These are phyloP conservation scores for Nephrotoma appendiculata DNA, from an alignment of 2,888 invertebrate genomes.

Conservation along the genomic window DNA sequence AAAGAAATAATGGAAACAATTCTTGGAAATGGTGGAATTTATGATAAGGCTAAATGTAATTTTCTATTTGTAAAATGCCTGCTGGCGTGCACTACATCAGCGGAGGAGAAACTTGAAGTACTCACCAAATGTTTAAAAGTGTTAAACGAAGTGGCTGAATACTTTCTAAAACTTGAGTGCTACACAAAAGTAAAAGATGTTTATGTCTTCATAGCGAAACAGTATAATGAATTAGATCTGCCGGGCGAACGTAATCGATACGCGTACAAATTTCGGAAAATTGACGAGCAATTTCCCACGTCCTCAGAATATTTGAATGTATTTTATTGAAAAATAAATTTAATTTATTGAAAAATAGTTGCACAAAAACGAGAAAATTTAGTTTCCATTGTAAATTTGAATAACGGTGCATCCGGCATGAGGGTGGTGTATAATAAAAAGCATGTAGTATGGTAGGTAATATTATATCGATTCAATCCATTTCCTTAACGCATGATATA, in stretches of 20 bases:
- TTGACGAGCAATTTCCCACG: conserved; percentile 56
- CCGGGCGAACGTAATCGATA: conserved; percentile 62
- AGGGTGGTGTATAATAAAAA: neutral
- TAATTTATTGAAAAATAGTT: conserved; percentile 16
- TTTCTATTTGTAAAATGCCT: conserved; percentile 66
- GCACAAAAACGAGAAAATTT: neutral
- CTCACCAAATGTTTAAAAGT: conserved; percentile 34
- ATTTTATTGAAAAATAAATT: conserved; percentile 15
- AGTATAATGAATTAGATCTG: conserved; percentile 60
- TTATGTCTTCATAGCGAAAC: conserved; percentile 39
- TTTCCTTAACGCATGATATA: neutral
- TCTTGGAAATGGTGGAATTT: conserved; percentile 66
- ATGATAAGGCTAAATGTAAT: conserved; percentile 63
- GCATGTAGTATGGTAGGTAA: neutral
- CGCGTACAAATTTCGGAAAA: conserved; percentile 62
- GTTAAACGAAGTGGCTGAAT: conserved; percentile 48
- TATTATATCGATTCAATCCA: neutral
- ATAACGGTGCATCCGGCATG: neutral
- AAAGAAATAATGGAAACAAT: conserved; percentile 54
- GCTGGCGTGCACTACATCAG: conserved; percentile 45
- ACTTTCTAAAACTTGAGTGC: conserved; percentile 63
- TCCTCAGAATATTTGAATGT: conserved; percentile 27
- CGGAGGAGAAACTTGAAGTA: conserved; percentile 34
- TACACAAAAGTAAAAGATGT: conserved; percentile 56
- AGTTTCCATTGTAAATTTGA: neutral